These are phyloP conservation scores for Sebastes steindachneri DNA, from an alignment of 2,797 vertebrate species.

Conservation along the genomic window DNA sequence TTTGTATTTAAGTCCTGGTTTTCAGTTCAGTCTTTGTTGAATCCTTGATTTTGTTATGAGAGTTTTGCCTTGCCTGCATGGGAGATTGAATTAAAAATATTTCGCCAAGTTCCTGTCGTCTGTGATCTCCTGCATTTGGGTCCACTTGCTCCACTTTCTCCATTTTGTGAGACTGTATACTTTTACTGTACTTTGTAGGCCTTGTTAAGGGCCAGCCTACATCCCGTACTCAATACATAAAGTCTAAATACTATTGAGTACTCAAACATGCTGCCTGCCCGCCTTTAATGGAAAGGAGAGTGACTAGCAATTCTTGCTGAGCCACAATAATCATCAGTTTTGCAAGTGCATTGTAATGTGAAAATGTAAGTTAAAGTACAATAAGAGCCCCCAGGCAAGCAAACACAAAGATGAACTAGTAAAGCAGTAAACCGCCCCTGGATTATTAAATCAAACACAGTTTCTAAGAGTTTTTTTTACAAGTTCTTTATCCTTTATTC, in stretches of 20 bases:
- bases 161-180: not conserved
- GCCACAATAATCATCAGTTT: not conserved
- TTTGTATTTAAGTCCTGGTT: no score
- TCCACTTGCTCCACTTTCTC: no score
- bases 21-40: no score
- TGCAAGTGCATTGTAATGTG: conserved; percentile 8
- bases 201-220: not conserved
- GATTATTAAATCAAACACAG: conserved; percentile 19
- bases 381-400: not conserved
- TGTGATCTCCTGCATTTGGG: no score
- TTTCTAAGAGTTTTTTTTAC: not conserved
- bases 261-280: no score
- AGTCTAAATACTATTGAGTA: no score
- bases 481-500: not conserved
- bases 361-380: not conserved
- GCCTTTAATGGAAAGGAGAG: not conserved
- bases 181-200: not conserved
- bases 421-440: not conserved
- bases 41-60: no score
- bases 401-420: not conserved
- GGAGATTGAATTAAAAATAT: no score
- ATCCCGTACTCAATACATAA: not conserved
- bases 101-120: no score
- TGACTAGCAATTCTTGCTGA: conserved; percentile 23
- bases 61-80: no score